Conservation (phyloP, 23 tunicate genomes). For the Phallusia fumigata region DNA sequence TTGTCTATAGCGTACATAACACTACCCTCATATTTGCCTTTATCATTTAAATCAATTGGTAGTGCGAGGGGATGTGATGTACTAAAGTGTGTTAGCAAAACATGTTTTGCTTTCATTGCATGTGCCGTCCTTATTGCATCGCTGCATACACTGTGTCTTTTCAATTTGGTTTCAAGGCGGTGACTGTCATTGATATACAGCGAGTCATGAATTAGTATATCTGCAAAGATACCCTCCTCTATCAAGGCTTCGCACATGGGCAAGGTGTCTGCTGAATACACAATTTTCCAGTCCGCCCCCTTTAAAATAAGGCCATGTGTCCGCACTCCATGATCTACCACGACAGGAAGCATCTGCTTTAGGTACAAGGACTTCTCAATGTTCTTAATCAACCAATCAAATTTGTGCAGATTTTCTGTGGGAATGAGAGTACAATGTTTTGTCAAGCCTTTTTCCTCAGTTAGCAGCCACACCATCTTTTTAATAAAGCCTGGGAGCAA, state of each 20-base stretch:
- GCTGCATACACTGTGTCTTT: slow-evolving; percentile 37
- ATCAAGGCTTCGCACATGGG: slow-evolving; percentile 42
- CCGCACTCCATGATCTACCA: slow-evolving; percentile 47
- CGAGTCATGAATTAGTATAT: slow-evolving; percentile 76
- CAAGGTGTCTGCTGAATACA: slow-evolving; percentile 75
- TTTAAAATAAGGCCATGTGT: slow-evolving; percentile 55
- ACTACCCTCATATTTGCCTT: not conserved
- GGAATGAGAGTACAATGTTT: not conserved
- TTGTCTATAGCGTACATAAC: slow-evolving; percentile 20
- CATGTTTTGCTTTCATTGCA: slow-evolving; percentile 56
- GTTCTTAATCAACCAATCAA: not conserved
- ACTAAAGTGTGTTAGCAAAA: slow-evolving; percentile 52
- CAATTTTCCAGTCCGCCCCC: slow-evolving; percentile 21
- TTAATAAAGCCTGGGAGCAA: slow-evolving; percentile 1
- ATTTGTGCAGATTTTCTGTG: not conserved
- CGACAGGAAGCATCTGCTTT: slow-evolving; percentile 12
- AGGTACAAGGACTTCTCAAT: not conserved
- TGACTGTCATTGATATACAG: slow-evolving; percentile 7
- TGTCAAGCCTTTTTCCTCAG: no score
- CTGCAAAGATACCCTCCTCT: slow-evolving; percentile 43
- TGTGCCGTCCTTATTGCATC: slow-evolving; percentile 67
- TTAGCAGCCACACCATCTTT: not conserved
- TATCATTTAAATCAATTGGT: slow-evolving; percentile 19
- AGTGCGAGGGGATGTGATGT: not conserved
- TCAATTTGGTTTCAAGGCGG: slow-evolving; percentile 30